Base-by-base conservation (phyloP, 1,140 invertebrate genomes). In the Drosophila navojoa region DNA sequence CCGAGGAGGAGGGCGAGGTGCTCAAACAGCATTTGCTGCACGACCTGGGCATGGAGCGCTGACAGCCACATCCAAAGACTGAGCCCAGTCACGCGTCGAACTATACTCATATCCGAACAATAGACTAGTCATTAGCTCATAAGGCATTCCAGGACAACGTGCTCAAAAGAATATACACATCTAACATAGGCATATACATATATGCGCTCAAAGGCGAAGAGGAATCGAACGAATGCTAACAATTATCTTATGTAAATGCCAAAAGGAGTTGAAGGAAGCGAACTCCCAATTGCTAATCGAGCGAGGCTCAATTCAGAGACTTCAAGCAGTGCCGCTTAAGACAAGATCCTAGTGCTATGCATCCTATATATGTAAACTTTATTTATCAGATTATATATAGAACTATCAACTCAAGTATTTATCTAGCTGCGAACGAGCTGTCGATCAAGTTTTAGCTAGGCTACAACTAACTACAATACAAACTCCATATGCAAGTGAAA, bases 21-120 rank as follows among this genome's bases (percentile, higher is more conserved):
- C 80, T 92, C 4, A 87, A 80, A 59, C 79, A 91, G 75, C 91
- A 91, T 72, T 71, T 91, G 62, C 61, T 91, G 67, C 89, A 91
- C 54, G 91, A 92, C 73, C 79, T 92, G 70, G 90, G 90, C 52
- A 82, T 91, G 79, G 71, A 74, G 5, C 77, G 74, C 64, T 76
- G 53, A 70, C 5, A 10, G 42, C n/a, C 11, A 25, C 25, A 42
- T 32, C 53, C 69, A 68, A 79, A 85, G 81, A 81, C 81, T 85
- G 72, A 64, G 25, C 49, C 50, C 29, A 63, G 62, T 71, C 45
- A 19, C 15, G 40, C 27, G 57, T 61, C 72, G 55, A 54, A 58
- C 49, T 61, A 9, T 53, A 68, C 60, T 76, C 72, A 75, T 71
- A 76, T 76, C 73, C 68, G 71, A 81, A 72, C 66, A 66, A 72